These are phyloP conservation scores for Metalampra italica DNA, from an alignment of 2,888 invertebrate species.

Conservation along the genomic window DNA sequence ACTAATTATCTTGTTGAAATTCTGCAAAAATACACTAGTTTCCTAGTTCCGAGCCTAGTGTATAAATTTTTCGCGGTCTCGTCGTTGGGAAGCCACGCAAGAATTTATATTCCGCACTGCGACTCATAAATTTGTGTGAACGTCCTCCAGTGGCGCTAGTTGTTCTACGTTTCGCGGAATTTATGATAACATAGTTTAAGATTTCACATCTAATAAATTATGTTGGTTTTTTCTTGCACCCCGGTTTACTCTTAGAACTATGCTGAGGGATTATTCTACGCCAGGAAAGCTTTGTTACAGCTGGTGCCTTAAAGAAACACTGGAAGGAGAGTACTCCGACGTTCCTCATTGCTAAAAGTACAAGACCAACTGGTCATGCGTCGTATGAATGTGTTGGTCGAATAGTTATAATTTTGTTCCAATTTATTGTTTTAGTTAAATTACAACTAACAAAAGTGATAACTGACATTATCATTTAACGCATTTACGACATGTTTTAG, in stretches of 20 bases:
- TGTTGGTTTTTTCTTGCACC: not conserved
- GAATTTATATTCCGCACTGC: conserved; percentile 76
- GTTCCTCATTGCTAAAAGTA: too few relatives aligned
- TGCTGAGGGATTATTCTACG: not conserved
- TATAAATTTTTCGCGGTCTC: conserved; percentile 52
- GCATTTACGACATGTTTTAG: too few relatives aligned
- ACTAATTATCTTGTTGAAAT: conserved; percentile 17
- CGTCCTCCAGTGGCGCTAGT: conserved; percentile 59
- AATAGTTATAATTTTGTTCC: too few relatives aligned
- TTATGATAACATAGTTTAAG: conserved; percentile 61
- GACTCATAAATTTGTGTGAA: conserved; percentile 73
- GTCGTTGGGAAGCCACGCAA: conserved; percentile 44
- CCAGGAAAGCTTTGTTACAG: not conserved
- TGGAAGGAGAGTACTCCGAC: too few relatives aligned
- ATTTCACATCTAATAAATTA: conserved; percentile 49
- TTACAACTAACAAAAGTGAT: too few relatives aligned
- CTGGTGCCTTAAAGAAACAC: too few relatives aligned
- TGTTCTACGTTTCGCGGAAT: conserved; percentile 58
- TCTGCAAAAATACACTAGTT: conserved; percentile 8
- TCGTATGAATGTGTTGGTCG: too few relatives aligned
- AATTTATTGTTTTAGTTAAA: too few relatives aligned
- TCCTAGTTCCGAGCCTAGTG: conserved; percentile 34
- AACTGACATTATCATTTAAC: too few relatives aligned
- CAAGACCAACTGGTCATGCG: too few relatives aligned
- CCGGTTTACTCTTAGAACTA: not conserved